phyloP scores from a whole-genome alignment of 35 echinoderm and acorn worm species.

The Ptychodera flava region DNA sequence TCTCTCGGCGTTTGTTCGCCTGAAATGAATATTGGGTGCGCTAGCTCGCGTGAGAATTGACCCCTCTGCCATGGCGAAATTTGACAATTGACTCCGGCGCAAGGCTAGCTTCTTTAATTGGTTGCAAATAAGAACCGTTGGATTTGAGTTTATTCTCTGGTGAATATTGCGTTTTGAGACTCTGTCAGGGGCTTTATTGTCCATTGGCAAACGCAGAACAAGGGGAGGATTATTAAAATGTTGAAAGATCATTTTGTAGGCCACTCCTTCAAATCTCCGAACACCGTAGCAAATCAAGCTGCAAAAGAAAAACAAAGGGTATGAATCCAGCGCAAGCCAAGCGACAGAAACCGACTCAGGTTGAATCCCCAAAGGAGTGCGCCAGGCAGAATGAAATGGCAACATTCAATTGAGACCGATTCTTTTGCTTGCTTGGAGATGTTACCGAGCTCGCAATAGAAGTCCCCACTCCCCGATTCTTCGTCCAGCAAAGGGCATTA shows the following conservation, averaged over 20 bases:
- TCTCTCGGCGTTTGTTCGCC: no score
- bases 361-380: background rate
- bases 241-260: background rate
- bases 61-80: no score
- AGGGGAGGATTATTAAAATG: background rate
- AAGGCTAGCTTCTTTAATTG: no score
- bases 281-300: background rate
- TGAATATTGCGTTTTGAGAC: no score
- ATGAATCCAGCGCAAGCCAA: background rate
- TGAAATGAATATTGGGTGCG: no score
- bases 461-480: background rate
- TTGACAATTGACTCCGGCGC: no score
- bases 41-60: no score
- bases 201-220: background rate
- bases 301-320: background rate
- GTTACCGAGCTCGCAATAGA: background rate
- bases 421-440: background rate
- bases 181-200: no score
- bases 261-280: background rate
- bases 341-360: background rate
- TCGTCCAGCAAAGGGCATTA: background rate
- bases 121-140: no score
- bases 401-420: background rate
- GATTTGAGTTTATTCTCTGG: no score
- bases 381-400: background rate